These are phyloP conservation scores for Plebejus melissa DNA, from an alignment of 2,888 invertebrate genomes.

Conservation along the genomic window DNA sequence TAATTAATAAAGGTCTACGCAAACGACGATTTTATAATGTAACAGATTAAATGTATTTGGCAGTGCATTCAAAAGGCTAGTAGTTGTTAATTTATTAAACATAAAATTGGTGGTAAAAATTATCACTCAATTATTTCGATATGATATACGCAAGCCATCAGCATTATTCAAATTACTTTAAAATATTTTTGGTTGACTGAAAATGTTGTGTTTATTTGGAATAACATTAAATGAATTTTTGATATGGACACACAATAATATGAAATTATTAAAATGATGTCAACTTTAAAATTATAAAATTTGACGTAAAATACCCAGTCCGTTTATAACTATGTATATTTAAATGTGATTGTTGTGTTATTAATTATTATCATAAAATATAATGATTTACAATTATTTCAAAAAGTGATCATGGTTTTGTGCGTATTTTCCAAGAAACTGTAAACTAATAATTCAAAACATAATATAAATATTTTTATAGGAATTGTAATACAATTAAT, in stretches of 20 bases:
- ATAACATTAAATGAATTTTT: background rate
- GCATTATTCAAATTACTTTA: background rate
- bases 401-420: too few relatives aligned
- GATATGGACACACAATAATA: background rate
- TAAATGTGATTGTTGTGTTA: too few relatives aligned
- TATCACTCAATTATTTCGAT: background rate
- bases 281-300: background rate
- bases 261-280: background rate
- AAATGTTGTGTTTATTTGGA: background rate
- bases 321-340: too few relatives aligned
- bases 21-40: conserved; percentile 4
- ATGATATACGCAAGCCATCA: background rate
- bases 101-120: background rate
- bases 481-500: background rate
- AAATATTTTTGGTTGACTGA: background rate
- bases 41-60: background rate
- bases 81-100: background rate
- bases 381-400: too few relatives aligned
- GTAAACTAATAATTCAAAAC: background rate
- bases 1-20: conserved; percentile 20
- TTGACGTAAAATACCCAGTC: background rate
- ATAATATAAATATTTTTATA: background rate
- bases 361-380: too few relatives aligned
- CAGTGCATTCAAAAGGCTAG: conserved; percentile 9
- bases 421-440: background rate